Evolutionary conservation across 2,888 invertebrate species (phyloP).

Genomic region (Drosophila flavopinicola): DNA sequence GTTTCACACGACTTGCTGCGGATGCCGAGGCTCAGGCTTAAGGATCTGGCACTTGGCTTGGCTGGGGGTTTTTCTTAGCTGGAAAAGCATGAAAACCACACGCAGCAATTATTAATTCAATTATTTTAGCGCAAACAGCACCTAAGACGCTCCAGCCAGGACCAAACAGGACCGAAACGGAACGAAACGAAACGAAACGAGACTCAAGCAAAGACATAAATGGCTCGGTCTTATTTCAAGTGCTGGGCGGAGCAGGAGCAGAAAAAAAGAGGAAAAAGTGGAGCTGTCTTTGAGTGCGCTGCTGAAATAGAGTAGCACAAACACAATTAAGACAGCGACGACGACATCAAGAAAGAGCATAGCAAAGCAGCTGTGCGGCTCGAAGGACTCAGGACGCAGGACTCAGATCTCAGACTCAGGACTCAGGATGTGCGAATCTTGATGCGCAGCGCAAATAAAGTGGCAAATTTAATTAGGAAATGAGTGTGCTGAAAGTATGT

Average conservation of each 20-base stretch:
- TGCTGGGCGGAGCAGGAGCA: conserved; percentile 10
- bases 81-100: conserved; percentile 83
- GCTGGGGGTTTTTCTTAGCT: conserved; percentile 73
- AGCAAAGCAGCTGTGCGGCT: conserved; percentile 32
- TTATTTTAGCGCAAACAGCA: conserved; percentile 83
- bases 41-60: conserved; percentile 17
- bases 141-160: conserved; percentile 63
- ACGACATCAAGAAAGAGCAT: conserved; percentile 43
- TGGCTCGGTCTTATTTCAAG: conserved; percentile 63
- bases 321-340: conserved; percentile 69
- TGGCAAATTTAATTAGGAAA: conserved; percentile 76
- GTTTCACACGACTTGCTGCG: conserved; percentile 70
- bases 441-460: conserved; percentile 65
- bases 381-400: conserved; percentile 4
- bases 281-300: conserved; percentile 47
- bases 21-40: conserved; percentile 43
- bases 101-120: conserved; percentile 84
- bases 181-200: too few species aligned
- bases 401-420: too few species aligned
- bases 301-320: conserved; percentile 77
- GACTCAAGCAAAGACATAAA: conserved; percentile 66
- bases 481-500: conserved; percentile 27
- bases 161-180: conserved; percentile 12
- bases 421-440: conserved; percentile 24
- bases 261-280: conserved; percentile 29